phyloP scores from a whole-genome alignment of 2,797 vertebrate genomes.

The Podarcis lilfordi region DNA sequence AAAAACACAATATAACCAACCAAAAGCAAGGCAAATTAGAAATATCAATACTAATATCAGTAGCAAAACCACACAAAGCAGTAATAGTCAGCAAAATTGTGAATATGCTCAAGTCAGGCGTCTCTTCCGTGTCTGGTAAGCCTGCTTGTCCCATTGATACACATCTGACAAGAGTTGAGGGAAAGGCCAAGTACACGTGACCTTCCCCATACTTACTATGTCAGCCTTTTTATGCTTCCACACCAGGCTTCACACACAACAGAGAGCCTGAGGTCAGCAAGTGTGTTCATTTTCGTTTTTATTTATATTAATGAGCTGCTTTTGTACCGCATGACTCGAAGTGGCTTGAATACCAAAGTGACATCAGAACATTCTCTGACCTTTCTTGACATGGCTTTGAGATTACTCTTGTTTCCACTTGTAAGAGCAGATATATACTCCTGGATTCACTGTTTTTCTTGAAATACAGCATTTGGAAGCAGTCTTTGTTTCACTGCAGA shows the following conservation, averaged over 20 bases:
- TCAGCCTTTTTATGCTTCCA: background rate
- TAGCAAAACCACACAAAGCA: background rate
- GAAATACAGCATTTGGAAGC: constrained; percentile 10
- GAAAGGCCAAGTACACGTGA: background rate
- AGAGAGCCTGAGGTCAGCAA: background rate
- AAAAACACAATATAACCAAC: background rate
- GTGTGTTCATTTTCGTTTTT: constrained; percentile 28
- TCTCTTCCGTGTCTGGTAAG: background rate
- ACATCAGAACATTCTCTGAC: constrained; percentile 26
- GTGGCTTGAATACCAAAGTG: background rate
- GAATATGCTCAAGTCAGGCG: background rate
- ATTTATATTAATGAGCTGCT: too few relatives aligned
- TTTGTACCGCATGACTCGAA: background rate
- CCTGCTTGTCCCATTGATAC: background rate
- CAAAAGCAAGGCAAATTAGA: background rate
- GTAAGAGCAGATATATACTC: background rate
- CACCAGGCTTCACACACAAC: background rate
- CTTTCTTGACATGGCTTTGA: background rate
- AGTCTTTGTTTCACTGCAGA: background rate
- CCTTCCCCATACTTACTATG: background rate
- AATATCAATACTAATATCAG: background rate
- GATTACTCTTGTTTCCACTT: constrained; percentile 9
- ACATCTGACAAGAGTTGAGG: background rate
- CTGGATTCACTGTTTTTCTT: background rate
- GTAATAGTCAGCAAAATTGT: background rate